A percentile compares a stretch with the other conserved stretches of the same genome.
Conservation (phyloP, 2,888 invertebrate species). For the Mimumesa dahlbomi region DNA sequence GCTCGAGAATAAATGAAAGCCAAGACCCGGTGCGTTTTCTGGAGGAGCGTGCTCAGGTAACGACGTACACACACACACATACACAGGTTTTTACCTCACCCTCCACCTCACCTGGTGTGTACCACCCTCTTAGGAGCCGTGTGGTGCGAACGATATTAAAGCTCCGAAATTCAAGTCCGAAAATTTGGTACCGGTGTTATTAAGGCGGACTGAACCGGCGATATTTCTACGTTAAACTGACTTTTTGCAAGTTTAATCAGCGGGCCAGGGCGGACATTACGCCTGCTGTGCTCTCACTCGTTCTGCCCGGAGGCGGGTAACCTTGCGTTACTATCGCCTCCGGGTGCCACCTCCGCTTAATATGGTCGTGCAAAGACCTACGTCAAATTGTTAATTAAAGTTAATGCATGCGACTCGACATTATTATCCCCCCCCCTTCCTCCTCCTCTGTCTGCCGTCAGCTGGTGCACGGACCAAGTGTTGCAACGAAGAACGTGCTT, state of each 20-base stretch:
- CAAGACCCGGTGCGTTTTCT: slow-evolving; percentile 10
- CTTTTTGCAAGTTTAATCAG: slow-evolving; percentile 52
- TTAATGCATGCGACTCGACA: slow-evolving; percentile 60
- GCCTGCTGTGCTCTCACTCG: slow-evolving; percentile 3
- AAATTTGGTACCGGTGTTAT: slow-evolving; percentile 21
- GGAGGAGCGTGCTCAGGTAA: slow-evolving; percentile 31
- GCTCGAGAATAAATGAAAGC: slow-evolving; percentile 55
- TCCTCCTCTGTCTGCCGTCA: too few relatives aligned
- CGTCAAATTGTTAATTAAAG: slow-evolving; percentile 73
- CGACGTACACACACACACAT: too few relatives aligned
- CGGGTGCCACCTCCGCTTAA: slow-evolving; percentile 38
- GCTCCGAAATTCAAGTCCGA: slow-evolving; percentile 14
- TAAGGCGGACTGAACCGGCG: slow-evolving; percentile 13
- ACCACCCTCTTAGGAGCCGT: too few relatives aligned
- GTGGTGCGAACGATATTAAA: slow-evolving; percentile 23
- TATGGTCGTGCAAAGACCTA: slow-evolving; percentile 57
- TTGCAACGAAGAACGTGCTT: slow-evolving; percentile 47
- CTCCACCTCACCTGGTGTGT: too few relatives aligned
- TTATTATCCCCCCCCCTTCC: slow-evolving; percentile 60
- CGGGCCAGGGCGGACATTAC: not conserved
- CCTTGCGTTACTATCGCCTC: slow-evolving; percentile 14
- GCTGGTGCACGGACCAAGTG: slow-evolving; percentile 60
- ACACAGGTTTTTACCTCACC: too few relatives aligned
- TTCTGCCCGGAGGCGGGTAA: not conserved
- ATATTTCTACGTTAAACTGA: slow-evolving; percentile 27